Base-by-base conservation (phyloP, 2,797 vertebrate genomes). In the Taenioides sp. region DNA sequence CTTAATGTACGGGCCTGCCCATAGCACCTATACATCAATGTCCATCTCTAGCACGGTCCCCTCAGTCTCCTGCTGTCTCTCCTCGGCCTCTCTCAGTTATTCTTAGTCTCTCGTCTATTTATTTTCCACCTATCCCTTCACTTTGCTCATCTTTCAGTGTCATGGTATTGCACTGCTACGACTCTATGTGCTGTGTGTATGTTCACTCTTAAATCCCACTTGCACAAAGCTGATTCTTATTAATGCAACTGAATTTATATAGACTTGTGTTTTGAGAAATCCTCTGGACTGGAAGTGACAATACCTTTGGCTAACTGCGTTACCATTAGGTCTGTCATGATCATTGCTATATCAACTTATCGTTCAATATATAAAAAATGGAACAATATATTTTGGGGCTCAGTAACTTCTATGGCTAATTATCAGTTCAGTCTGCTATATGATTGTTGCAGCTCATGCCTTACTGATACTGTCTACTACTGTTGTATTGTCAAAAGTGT, bases 1-100 rank as follows among this genome's bases (percentile, higher is more conserved):
- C 77, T 79, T 40, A 22, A 70, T 73, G 75, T 65, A 40, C 80
- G 14, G 67, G 67, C 52, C 74, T 67, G 69, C 73, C 70, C 75
- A 20, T 73, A 75, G 68, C 81, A 80, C 69, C 81, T 67, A 86
- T 91, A 84, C 78, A 89, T 90, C 86, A 86, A 80, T 82, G 78
- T 77, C 82, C 80, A 65, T 82, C 78, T 67, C 50, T 43, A 22
- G 47, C 61, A 25, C 65, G 67, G 66, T 64, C 65, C 60, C 63
- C 83, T 68, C 68, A 58, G 23, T 74, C 74, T 71, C 50, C 34
- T 28, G 43, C 72, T 60, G 27, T 78, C 78, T 70, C 61, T 65
- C 68, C 62, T 40, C 59, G 47, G 20, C 72, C 69, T 50, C 23
- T 55, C 68, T 63, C 68, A 75, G 20, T 80, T 50, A 16, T 70